Base-by-base conservation (phyloP, 2,888 invertebrate species). In the Limnephilus rhombicus region DNA sequence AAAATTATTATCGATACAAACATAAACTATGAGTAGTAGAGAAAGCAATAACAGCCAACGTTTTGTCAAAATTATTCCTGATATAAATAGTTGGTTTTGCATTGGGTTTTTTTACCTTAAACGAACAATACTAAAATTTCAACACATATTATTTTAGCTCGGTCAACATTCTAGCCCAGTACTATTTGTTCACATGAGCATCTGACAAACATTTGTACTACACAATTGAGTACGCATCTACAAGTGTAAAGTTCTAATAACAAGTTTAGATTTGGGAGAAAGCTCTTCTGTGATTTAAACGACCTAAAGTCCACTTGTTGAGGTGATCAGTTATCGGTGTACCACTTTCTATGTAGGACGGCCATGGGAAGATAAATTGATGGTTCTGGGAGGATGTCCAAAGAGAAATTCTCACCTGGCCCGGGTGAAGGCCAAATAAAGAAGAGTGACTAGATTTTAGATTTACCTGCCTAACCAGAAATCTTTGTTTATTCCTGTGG, bases 401-500 rank as follows among this genome's bases (percentile, higher is more conserved):
- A 92, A 92, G 92, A 92, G 92, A 92, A 92, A 92, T 80, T 49
- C 45, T 53, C 15, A 80, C 18, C 37, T 83, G 68, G 9, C n/a
- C 49, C 85, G 68, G 92, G 92, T 86, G 85, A 92, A 90, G 92
- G 92, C 85, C 68, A 82, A 87, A 87, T 53, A 87, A 87, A 87
- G 87, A 31, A 87, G 87, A 24, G 68, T 68, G 68, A 68, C 68
- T 68, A 68, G 68, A 68, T 68, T 68, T 68, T 68, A 68, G 68
- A 68, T 68, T 68, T 68, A 68, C 68, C 68, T 68, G n/a, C 68
- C 68, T 9, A 68, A 68, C 68, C 68, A 24, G 68, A 68, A 68
- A 68, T n/a, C 7, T 68, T 68, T 68, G 68, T 68, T 68, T 9
- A 68, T 68, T 24, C 24, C 68, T 68, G 68, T n/a, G 68, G 68